Evolutionary conservation across 2,888 invertebrate genomes (phyloP), one percentile per base, ranked within the genome.

Genomic region (Trachelus iudaicus): DNA sequence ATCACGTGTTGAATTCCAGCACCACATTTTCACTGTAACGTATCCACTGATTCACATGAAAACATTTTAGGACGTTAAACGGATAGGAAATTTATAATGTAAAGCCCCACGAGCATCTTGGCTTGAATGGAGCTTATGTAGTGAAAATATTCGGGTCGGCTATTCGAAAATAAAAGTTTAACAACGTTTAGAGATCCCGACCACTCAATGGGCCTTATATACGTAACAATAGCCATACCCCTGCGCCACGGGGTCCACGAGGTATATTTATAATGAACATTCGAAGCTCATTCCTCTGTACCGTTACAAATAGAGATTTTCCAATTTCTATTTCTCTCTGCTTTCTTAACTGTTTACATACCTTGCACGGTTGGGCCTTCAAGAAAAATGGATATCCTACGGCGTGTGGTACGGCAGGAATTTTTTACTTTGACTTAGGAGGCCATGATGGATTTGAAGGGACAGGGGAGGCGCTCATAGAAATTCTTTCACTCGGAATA

Each of bases 111-210:
- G 13, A 37, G 40, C 15, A 40, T 40, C 40, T 40, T 15, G 31
- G 69, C 30, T 1, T 69, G 69, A 69, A 69, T 69, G 69, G 69
- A 33, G 77, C 82, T 83, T 83, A 82, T 81, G 81, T 80, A 80
- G 80, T 80, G 82, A 81, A 83, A 83, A 84, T 83, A 85, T 85
- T 84, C 81, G 80, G 81, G 77, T 76, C 69, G 68, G 35, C 77
- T 80, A 79, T 76, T 82, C 77, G 80, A 82, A 83, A 85, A 85
- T 86, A 86, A 85, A 87, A 86, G 83, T 85, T 85, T 82, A 85
- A 83, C 84, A 82, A 82, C 80, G 79, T 76, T 83, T 79, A 83
- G 83, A 83, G 81, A 83, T 81, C 81, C 84, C 83, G 82, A 82
- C 79, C 79, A 83, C 81, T 83, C 82, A 83, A 83, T 83, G 80